A percentile compares a stretch with the other conserved stretches of the same genome.
Evolutionary conservation across 2,113 vertebrate genomes (phyloP).

Genomic region (Pagrus major): DNA sequence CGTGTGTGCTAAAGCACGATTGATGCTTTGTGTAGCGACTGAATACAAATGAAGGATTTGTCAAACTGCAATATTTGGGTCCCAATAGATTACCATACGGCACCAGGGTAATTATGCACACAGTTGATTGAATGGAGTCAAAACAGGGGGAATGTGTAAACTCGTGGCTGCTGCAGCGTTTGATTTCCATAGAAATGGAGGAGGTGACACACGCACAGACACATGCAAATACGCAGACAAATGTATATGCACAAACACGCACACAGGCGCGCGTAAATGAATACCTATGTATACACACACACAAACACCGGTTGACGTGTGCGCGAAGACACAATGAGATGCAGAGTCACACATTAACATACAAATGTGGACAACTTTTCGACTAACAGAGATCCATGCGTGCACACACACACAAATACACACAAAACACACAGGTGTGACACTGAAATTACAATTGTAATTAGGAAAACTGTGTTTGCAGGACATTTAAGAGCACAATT

Average conservation of each 20-base stretch:
- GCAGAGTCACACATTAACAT: conserved; percentile 28
- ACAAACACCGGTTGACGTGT: conserved; percentile 34
- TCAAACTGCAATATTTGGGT: conserved; percentile 87
- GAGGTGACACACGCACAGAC: conserved; percentile 59
- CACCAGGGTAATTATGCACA: conserved; percentile 86
- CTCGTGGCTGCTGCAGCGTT: conserved; percentile 79
- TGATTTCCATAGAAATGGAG: conserved; percentile 84
- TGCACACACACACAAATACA: background rate
- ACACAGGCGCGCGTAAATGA: conserved; percentile 22
- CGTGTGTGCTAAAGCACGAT: conserved; percentile 82
- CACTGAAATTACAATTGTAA: conserved; percentile 32
- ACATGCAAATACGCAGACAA: conserved; percentile 54
- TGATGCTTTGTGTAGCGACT: conserved; percentile 85
- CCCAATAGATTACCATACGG: conserved; percentile 85
- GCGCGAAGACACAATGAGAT: conserved; percentile 34
- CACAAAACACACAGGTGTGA: conserved; percentile 21
- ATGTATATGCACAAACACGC: conserved; percentile 34
- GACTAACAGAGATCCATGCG: conserved; percentile 1
- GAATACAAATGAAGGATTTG: conserved; percentile 89
- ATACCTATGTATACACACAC: conserved; percentile 16
- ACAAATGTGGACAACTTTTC: conserved; percentile 53
- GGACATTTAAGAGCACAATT: conserved; percentile 6
- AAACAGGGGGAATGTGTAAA: conserved; percentile 85
- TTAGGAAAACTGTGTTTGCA: conserved; percentile 27
- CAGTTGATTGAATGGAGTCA: conserved; percentile 86